Base-by-base conservation (phyloP, 2,113 vertebrate genomes). In the Thunnus maccoyii region DNA sequence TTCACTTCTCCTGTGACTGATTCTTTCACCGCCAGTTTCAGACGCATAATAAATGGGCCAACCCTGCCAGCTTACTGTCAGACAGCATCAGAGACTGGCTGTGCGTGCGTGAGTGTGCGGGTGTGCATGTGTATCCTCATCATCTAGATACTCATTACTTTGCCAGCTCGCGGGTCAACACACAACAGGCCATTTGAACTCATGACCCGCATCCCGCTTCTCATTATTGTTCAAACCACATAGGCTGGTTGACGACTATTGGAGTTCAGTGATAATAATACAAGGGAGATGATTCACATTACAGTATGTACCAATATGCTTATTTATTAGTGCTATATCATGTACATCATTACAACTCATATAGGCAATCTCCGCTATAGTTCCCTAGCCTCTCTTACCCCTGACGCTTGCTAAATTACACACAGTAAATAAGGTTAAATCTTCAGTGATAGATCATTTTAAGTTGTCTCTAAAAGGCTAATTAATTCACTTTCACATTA, bases 51-150 rank as follows among this genome's bases (percentile, higher is more conserved):
- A 25, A 69, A 76, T 46, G 83, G 60, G 73, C 82, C 25, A 80
- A 72, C 81, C 46, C 80, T 73, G 72, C 78, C 75, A 84, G 81
- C 76, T 78, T 75, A 68, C 75, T 84, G 88, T 88, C 88, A 89
- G 67, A 71, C 78, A 51, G 15, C 64, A 90, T 90, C 88, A 84
- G 79, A 78, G n/a, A 52, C 76, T 22, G 71, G 60, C 51, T 72
- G 70, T 52, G 56, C 64, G 61, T 77, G 75, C 68, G 4, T 11
- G 62, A 9, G 36, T 41, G 36, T 41, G 36, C 36, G 63, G 15
- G 58, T 72, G 61, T 25, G 50, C 36, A 41, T 57, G 9, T 44
- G 65, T 78, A 66, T 89, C 84, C 89, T 83, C 74, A 91, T 90
- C 72, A 78, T 27, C 32, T 30, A 66, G 62, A 75, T 58, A 75